phyloP scores from a whole-genome alignment of 1,140 invertebrate species.

The Xylocopa sonorina region DNA sequence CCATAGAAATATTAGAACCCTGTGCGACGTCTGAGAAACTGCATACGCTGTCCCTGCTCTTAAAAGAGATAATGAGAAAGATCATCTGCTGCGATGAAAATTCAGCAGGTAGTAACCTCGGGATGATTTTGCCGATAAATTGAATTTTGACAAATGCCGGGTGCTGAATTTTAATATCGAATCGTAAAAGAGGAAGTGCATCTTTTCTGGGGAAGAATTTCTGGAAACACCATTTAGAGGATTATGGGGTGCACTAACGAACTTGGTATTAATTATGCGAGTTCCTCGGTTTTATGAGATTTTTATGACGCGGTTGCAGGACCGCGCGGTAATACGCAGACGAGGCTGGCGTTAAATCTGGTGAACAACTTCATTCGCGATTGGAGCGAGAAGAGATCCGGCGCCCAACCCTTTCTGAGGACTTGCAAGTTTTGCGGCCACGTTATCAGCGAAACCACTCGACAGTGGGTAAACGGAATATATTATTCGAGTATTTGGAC shows the following conservation, averaged over 20 bases:
- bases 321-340: constrained; percentile 9
- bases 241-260: constrained; percentile 25
- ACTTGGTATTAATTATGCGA: constrained; percentile 26
- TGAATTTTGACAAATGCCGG: too few relatives aligned
- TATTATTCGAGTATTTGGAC: background rate
- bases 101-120: constrained; percentile 18
- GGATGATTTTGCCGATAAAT: background rate
- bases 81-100: background rate
- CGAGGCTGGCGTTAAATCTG: constrained; percentile 38
- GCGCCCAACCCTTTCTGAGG: constrained; percentile 4
- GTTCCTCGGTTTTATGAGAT: constrained; percentile 28
- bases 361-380: constrained; percentile 55
- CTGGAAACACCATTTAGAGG: background rate
- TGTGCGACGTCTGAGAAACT: constrained; percentile 1
- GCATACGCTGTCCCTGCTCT: constrained; percentile 9
- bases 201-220: too few relatives aligned
- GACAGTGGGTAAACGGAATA: constrained; percentile 19
- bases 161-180: too few relatives aligned
- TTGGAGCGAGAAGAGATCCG: constrained; percentile 42
- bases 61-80: constrained; percentile 31
- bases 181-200: background rate
- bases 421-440: constrained; percentile 49
- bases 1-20: background rate
- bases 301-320: constrained; percentile 35
- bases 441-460: constrained; percentile 17